phyloP scores from a whole-genome alignment of 2,888 invertebrate genomes.

The Ichneumon xanthorius region DNA sequence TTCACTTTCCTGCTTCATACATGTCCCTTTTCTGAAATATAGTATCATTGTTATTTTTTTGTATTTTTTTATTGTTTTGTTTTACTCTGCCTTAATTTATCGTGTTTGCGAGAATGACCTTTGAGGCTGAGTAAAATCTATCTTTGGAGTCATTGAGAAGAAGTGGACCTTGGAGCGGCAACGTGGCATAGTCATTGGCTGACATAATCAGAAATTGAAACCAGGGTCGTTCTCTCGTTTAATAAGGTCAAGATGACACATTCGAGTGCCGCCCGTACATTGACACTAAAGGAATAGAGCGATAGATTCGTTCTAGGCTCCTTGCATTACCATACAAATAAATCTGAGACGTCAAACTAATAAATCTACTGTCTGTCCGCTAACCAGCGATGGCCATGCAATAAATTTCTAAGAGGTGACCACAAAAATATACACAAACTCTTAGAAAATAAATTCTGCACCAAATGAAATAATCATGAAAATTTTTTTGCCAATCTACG shows the following conservation, averaged over 20 bases:
- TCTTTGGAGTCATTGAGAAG: slow-evolving; percentile 46
- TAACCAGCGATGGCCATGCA: not conserved
- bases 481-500: not conserved
- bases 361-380: not conserved
- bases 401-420: slow-evolving; percentile 4
- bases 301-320: slow-evolving; percentile 10
- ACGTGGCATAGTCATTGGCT: slow-evolving; percentile 45
- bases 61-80: not conserved
- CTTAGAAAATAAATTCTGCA: not conserved
- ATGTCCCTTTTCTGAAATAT: slow-evolving; percentile 61
- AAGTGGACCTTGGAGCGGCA: slow-evolving; percentile 35
- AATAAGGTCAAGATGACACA: slow-evolving; percentile 56
- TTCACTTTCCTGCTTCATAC: slow-evolving; percentile 64
- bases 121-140: slow-evolving; percentile 26
- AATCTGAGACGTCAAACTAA: slow-evolving; percentile 1
- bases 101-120: slow-evolving; percentile 10
- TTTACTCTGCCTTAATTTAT: not conserved
- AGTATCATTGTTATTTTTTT: not conserved
- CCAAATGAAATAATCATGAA: not conserved
- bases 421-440: not conserved
- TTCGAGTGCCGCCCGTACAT: slow-evolving; percentile 50
- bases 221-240: slow-evolving; percentile 55
- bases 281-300: slow-evolving; percentile 56
- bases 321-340: not conserved
- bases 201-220: slow-evolving; percentile 65